Evolutionary conservation across 2,797 vertebrate genomes (phyloP).

Genomic region (Periophthalmus magnuspinnatus): DNA sequence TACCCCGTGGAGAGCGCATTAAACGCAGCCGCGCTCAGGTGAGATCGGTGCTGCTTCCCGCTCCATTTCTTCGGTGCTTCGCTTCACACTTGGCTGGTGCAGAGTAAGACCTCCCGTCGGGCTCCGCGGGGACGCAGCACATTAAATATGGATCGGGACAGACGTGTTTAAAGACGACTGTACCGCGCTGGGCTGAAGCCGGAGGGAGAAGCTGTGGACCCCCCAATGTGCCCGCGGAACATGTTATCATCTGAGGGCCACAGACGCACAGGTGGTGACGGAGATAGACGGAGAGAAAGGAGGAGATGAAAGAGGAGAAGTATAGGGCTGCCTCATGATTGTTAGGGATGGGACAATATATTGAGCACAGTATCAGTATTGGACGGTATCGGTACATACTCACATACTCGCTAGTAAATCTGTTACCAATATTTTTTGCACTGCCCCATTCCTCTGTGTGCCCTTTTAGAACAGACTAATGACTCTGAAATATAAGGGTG

Average conservation of each 20-base stretch:
- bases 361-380: no score
- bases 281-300: not conserved
- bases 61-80: not conserved
- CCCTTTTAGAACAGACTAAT: no score
- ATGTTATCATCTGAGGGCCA: not conserved
- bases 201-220: not conserved
- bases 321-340: no score
- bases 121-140: conserved; percentile 10
- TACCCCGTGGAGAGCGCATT: not conserved
- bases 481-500: no score
- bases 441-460: no score
- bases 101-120: not conserved
- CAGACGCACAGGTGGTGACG: not conserved
- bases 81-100: not conserved
- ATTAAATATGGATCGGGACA: conserved; percentile 32
- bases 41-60: not conserved
- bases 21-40: not conserved
- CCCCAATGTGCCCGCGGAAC: not conserved
- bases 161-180: conserved; percentile 13
- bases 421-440: no score
- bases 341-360: no score
- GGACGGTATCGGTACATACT: no score
- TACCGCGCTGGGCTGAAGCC: not conserved
- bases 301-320: no score
- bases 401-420: no score